These are phyloP conservation scores for Papilio xuthus DNA, from an alignment of 1,140 invertebrate species.

Conservation along the genomic window DNA sequence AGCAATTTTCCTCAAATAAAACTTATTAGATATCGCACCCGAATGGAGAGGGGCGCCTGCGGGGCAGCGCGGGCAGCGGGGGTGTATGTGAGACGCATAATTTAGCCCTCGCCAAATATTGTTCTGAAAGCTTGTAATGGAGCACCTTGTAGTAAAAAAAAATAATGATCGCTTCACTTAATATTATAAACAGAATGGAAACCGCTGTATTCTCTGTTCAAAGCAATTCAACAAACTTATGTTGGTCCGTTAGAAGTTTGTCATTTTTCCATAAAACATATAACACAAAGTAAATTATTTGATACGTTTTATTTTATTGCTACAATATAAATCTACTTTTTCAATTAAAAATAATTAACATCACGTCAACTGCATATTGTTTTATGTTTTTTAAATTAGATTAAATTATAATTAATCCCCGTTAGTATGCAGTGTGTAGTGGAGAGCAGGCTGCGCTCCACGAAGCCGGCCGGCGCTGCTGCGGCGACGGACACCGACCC, in stretches of 20 bases:
- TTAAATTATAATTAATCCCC: neutral
- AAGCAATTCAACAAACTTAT: neutral
- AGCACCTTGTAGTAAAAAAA: neutral
- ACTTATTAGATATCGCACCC: slow-evolving; percentile 28
- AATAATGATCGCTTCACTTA: neutral
- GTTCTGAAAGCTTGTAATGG: neutral
- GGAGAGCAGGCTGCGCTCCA: no score
- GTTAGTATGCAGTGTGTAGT: neutral
- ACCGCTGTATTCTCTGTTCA: neutral
- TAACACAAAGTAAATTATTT: no score
- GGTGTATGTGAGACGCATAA: slow-evolving; percentile 27
- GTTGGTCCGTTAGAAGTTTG: neutral
- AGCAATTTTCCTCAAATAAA: slow-evolving; percentile 34
- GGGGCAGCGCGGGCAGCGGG: neutral
- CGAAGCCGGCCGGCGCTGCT: neutral
- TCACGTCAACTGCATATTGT: no score
- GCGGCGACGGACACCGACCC: neutral
- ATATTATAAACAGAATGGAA: no score
- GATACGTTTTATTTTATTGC: no score
- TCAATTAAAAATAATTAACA: no score
- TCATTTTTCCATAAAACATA: no score
- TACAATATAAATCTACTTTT: no score
- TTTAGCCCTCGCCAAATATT: slow-evolving; percentile 17
- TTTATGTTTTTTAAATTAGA: no score
- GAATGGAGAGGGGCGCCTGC: neutral